Conservation (phyloP, 2,888 invertebrate species). For the Drosophila nigricruria region DNA sequence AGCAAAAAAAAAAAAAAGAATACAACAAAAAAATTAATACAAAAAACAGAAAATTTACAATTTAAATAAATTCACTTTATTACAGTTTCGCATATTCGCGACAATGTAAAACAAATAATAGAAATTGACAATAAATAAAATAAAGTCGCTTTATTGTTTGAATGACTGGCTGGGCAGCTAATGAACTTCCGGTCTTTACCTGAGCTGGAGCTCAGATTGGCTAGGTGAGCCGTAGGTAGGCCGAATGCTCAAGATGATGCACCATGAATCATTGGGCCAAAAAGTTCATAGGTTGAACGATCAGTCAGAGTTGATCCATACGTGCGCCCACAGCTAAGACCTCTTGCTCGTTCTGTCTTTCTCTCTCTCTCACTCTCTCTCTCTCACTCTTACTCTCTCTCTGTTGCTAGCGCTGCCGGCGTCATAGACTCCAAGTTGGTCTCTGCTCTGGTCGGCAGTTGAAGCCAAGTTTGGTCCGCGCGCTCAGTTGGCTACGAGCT, state of each 20-base stretch:
- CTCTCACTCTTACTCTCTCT: background rate
- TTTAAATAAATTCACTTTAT: slow-evolving; percentile 75
- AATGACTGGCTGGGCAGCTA: slow-evolving; percentile 53
- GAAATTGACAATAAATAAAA: slow-evolving; percentile 68
- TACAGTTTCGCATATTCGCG: slow-evolving; percentile 72
- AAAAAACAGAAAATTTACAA: slow-evolving; percentile 58
- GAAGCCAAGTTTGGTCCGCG: slow-evolving; percentile 44
- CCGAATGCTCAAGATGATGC: background rate
- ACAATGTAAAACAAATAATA: slow-evolving; percentile 77
- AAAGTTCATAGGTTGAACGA: slow-evolving; percentile 46
- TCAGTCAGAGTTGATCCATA: slow-evolving; percentile 4
- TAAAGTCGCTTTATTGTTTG: slow-evolving; percentile 57
- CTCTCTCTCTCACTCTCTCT: slow-evolving; percentile 3
- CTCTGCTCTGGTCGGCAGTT: slow-evolving; percentile 24
- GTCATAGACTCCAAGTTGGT: slow-evolving; percentile 36
- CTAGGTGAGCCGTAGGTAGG: background rate
- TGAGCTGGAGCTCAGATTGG: background rate
- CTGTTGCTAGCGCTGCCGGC: slow-evolving; percentile 22
- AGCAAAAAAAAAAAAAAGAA: slow-evolving; percentile 13
- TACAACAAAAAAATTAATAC: slow-evolving; percentile 18
- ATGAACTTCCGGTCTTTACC: slow-evolving; percentile 70
- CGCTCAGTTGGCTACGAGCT: slow-evolving; percentile 74
- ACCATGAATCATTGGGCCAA: slow-evolving; percentile 40
- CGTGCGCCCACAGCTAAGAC: background rate
- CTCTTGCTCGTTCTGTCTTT: slow-evolving; percentile 8